Base-by-base conservation (phyloP, 1,140 invertebrate species). In the Drosophila melanica region DNA sequence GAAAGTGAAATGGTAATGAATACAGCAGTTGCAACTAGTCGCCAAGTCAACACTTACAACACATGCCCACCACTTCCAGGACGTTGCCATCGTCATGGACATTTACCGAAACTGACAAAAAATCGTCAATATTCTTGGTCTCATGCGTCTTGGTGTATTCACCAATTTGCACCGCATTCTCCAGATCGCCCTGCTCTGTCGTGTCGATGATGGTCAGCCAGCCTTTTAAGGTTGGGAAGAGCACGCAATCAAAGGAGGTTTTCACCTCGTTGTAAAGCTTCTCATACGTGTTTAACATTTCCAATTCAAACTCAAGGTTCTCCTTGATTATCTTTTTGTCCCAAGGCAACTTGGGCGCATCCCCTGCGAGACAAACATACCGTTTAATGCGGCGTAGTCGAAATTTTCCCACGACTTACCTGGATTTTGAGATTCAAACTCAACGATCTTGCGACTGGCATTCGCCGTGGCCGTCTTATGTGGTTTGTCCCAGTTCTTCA, bases 11-110 rank as follows among this genome's bases (percentile, higher is more conserved):
- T 30, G 4, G 4, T 5, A 20, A 37, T 45, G 35, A 12, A 8
- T 12, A 12, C 12, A 44, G 9, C 14, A 18, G 48, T 54, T 20
- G 0, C 7, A 47, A 27, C 10, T 47, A 2, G 0, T 11, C 14
- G 30, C 18, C 4, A 0, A 48, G 11, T 1, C 54, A 10, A 6
- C 30, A 95, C 95, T 95, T 94, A 98, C 98, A 98, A 90, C 97
- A 96, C 94, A 98, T 95, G 68, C 96, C 96, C 67, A 98, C 98
- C 67, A 99, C 95, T 94, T 99, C 98, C 45, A 99, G 93, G 0
- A 96, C 93, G 90, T 99, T 96, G 58, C 98, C 98, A 50, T 98
- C 95, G 84, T 98, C 96, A 89, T 99, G 95, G 42, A 99, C 96
- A 92, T 99, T 99, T 14, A 99, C 95, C 74, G 96, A 96, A 92